Evolutionary conservation across 2,888 invertebrate species (phyloP).

Genomic region (Gymnosoma rotundatum): DNA sequence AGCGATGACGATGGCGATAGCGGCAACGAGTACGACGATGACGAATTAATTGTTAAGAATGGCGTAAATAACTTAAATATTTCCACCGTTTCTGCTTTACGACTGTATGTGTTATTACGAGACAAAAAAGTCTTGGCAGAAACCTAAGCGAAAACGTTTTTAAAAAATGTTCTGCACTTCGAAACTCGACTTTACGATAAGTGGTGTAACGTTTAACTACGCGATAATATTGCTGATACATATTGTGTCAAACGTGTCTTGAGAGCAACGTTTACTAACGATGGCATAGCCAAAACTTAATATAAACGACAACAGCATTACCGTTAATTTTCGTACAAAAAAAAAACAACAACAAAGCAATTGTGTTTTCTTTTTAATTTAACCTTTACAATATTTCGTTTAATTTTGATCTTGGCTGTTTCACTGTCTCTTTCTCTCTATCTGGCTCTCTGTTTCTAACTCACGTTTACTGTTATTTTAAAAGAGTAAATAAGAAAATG

Average conservation of each 20-base stretch:
- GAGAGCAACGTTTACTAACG: slow-evolving; percentile 69
- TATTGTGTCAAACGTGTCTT: slow-evolving; percentile 66
- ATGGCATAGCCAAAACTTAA: slow-evolving; percentile 57
- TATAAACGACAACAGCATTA: slow-evolving; percentile 56
- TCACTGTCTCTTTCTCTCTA: slow-evolving; percentile 12
- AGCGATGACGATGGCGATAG: slow-evolving; percentile 30
- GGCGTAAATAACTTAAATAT: neutral
- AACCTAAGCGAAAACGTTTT: slow-evolving; percentile 31
- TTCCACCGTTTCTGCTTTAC: slow-evolving; percentile 13
- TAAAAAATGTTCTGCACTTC: slow-evolving; percentile 25
- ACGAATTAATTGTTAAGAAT: slow-evolving; percentile 16
- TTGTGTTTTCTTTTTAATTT: neutral
- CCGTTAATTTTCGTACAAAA: slow-evolving; percentile 31
- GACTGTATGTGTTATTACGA: slow-evolving; percentile 2
- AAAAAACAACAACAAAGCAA: neutral
- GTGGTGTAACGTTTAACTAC: slow-evolving; percentile 59
- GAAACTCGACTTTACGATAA: slow-evolving; percentile 63
- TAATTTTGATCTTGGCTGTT: neutral
- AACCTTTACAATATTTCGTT: slow-evolving; percentile 1
- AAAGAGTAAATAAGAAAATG: neutral
- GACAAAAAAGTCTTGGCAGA: slow-evolving; percentile 8
- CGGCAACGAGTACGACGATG: slow-evolving; percentile 8
- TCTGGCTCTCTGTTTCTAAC: neutral
- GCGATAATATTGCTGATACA: slow-evolving; percentile 70
- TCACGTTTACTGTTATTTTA: neutral